These are phyloP conservation scores for Steinernema hermaphroditum DNA, from an alignment of 2,888 invertebrate genomes.

Conservation along the genomic window DNA sequence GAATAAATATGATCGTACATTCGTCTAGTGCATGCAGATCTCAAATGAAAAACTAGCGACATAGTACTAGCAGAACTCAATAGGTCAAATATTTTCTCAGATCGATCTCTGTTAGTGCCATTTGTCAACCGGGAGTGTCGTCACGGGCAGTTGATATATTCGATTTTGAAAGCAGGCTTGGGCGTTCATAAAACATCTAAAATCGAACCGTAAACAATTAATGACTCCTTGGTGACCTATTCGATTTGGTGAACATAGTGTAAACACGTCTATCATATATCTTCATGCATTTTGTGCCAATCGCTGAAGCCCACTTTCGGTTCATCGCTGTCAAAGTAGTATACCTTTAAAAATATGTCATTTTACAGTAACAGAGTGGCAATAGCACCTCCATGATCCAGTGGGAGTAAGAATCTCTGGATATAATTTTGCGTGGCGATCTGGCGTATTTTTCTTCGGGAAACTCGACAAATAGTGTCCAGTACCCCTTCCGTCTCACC, in stretches of 20 bases:
- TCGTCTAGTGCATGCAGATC: background rate
- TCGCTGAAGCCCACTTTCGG: conserved; percentile 51
- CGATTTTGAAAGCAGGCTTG: background rate
- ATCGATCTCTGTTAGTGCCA: background rate
- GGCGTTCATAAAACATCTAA: background rate
- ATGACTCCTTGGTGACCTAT: background rate
- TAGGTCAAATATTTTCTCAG: background rate
- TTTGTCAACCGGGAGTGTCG: conserved; percentile 11
- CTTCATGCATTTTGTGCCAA: conserved; percentile 53
- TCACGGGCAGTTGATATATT: background rate
- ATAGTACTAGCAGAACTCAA: background rate
- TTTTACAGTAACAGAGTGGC: background rate
- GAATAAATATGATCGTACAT: background rate
- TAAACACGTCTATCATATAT: background rate
- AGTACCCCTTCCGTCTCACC: conserved; percentile 64
- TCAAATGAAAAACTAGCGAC: too few species aligned
- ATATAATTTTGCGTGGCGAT: conserved; percentile 65
- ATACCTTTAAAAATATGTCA: conserved; percentile 41
- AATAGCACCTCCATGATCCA: conserved; percentile 64
- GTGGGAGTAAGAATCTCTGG: conserved; percentile 63
- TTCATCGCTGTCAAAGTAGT: conserved; percentile 45
- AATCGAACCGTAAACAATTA: background rate
- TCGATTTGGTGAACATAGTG: too few species aligned
- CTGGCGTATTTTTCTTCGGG: conserved; percentile 59
- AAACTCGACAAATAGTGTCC: conserved; percentile 66